Evolutionary conservation across 2,113 vertebrate species (phyloP).

Genomic region (Empidonax traillii): DNA sequence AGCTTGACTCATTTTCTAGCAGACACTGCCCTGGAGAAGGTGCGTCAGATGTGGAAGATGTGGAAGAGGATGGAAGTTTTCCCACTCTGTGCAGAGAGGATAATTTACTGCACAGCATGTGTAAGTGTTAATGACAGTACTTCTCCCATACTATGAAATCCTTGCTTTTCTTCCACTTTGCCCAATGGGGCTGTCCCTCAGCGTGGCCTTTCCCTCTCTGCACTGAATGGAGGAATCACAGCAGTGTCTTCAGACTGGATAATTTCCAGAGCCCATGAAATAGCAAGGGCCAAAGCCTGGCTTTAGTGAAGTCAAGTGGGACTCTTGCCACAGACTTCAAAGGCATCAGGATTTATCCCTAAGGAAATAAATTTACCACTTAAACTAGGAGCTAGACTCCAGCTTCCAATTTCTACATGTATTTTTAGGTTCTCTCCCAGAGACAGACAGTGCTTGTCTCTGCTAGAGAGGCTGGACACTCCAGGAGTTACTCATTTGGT

Average conservation of each 20-base stretch:
- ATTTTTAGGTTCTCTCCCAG: constrained; percentile 4
- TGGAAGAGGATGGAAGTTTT: not conserved
- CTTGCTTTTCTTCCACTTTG: not conserved
- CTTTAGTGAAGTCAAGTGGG: not conserved
- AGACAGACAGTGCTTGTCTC: not conserved
- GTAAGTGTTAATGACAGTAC: not conserved
- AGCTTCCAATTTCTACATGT: not conserved
- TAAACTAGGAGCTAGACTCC: not conserved
- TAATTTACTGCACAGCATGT: not conserved
- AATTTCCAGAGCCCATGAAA: not conserved
- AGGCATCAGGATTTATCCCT: not conserved
- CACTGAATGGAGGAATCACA: not conserved
- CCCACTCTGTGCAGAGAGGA: not conserved
- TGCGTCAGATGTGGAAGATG: not conserved
- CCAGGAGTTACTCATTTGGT: not conserved
- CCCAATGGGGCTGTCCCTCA: not conserved
- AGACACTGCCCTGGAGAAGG: not conserved
- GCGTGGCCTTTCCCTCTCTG: not conserved
- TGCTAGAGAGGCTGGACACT: not conserved
- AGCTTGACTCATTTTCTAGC: not conserved
- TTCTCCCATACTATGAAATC: not conserved
- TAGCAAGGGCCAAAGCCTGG: not conserved
- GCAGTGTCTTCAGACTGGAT: not conserved
- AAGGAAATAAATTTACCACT: constrained; percentile 18
- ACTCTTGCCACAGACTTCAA: constrained; percentile 51